Evolutionary conservation across 1,140 invertebrate species (phyloP), one percentile per base, ranked within the genome.

Genomic region (Fopius arisanus): DNA sequence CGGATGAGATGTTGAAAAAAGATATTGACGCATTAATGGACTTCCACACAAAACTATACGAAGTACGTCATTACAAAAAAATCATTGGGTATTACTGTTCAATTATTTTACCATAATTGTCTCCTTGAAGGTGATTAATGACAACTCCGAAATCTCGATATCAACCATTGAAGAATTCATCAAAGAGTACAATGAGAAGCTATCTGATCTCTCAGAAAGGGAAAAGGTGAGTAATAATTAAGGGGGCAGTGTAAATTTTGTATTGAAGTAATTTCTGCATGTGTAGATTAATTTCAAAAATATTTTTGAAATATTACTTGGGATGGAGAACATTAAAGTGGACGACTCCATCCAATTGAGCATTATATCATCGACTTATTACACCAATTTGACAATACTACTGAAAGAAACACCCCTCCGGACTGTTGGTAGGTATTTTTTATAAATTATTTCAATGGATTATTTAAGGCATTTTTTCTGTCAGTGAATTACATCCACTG

Each of bases 401-500:
- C 7, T 68, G 10, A 68, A 40, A 26, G 33, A 41, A 37, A 73
- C 66, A 3, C 59, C 67, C 12, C 37, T 19, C 48, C 29, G 54
- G 71, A 75, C 73, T 21, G 67, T 73, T 48, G 54, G 72, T 43
- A 43, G 51, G n/a, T 67, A 29, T 10, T 54, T 9, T 21, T 3
- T 54, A 33, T n/a, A 41, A 16, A 9, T 59, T 59, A 59, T 0
- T 43, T 12, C 40, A 2, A 4, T 43, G 40, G 40, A 43, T 3
- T 6, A 12, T 43, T 43, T 4, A 31, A 3, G 3, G 29, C 3
- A 4, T 31, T 31, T 31, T 7, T 31, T 7, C 7, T 31, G 3
- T 31, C 7, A 76, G 75, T 70, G 16, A 76, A 76, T 67, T 76
- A 73, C 67, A 73, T 76, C 0, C 70, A 76, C 29, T 76, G 75